Conservation (phyloP, 2,797 vertebrate genomes). For the Microhierax caerulescens region DNA sequence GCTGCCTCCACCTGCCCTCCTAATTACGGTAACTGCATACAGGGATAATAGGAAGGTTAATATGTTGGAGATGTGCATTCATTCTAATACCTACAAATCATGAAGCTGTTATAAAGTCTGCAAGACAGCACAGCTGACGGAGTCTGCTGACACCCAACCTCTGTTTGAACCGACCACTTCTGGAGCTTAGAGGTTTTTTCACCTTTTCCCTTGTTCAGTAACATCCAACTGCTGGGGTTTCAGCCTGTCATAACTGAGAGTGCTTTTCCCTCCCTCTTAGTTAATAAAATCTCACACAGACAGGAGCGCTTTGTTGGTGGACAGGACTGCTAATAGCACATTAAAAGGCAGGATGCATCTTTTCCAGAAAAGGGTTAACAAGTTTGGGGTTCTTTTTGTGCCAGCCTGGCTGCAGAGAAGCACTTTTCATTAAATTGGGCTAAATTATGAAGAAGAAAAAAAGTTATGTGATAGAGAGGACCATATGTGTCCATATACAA, state of each 20-base stretch:
- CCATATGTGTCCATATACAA: background rate
- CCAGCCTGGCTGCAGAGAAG: background rate
- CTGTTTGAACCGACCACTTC: background rate
- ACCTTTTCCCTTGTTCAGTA: background rate
- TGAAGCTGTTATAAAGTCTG: background rate
- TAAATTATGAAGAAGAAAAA: background rate
- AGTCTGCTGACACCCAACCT: background rate
- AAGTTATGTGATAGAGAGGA: background rate
- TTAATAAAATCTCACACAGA: background rate
- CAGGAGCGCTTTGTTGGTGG: rapidly evolving
- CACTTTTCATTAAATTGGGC: background rate
- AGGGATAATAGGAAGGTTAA: background rate
- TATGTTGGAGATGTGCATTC: background rate
- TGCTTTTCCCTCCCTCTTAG: background rate
- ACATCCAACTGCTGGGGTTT: background rate
- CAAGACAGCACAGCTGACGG: background rate
- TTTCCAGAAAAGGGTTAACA: background rate
- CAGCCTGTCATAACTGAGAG: background rate
- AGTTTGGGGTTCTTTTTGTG: background rate
- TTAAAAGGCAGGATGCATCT: background rate
- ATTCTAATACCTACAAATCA: background rate
- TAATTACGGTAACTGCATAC: background rate
- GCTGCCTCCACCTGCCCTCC: background rate
- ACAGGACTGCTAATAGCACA: background rate
- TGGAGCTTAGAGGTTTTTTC: background rate